Evolutionary conservation across 2,888 invertebrate genomes (phyloP).

Genomic region (Leptura quadrifasciata): DNA sequence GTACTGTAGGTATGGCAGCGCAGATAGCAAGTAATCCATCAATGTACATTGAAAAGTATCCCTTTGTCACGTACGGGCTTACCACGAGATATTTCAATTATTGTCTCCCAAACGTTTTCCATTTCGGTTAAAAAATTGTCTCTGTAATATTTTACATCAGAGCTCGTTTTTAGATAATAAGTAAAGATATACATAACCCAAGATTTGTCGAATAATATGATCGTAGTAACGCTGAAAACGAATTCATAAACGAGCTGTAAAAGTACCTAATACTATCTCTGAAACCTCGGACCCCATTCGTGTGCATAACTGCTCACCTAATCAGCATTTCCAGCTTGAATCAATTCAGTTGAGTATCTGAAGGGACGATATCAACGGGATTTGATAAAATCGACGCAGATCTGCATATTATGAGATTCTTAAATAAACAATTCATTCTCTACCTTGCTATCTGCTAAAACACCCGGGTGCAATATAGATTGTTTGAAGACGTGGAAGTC

Average conservation of each 20-base stretch:
- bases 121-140: too few species aligned
- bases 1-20: too few species aligned
- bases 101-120: too few species aligned
- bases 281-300: not conserved
- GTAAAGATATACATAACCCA: too few species aligned
- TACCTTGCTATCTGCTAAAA: slow-evolving; percentile 7
- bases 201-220: too few species aligned
- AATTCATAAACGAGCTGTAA: too few species aligned
- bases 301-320: not conserved
- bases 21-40: too few species aligned
- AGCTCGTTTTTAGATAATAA: too few species aligned
- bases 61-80: too few species aligned
- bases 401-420: slow-evolving; percentile 6
- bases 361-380: not conserved
- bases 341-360: not conserved
- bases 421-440: slow-evolving; percentile 2
- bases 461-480: not conserved
- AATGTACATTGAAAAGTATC: too few species aligned
- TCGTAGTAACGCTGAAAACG: not conserved
- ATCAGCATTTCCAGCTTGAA: not conserved
- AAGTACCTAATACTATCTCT: not conserved
- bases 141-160: too few species aligned
- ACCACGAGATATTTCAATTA: too few species aligned
- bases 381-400: not conserved
- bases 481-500: not conserved